Conservation (phyloP, 2,888 invertebrate species). For the Pardosa pseudoannulata region DNA sequence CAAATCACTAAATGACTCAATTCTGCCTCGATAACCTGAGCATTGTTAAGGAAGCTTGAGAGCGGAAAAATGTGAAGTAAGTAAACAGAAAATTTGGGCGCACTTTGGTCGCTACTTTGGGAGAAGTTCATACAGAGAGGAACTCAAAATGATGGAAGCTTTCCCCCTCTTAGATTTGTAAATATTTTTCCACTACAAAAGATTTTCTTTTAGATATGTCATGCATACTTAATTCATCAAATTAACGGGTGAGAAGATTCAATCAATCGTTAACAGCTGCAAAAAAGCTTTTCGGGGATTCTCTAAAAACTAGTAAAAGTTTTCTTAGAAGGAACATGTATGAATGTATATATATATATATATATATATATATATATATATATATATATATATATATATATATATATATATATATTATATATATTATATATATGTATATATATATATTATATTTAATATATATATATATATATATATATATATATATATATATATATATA, state of each 20-base stretch:
- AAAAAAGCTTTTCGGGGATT: neutral
- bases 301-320: neutral
- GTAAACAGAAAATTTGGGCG: slow-evolving; percentile 36
- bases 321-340: too few species aligned
- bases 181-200: too few species aligned
- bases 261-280: neutral
- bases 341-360: too few species aligned
- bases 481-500: too few species aligned
- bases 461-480: too few species aligned
- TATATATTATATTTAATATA: too few species aligned
- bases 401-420: too few species aligned
- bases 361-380: too few species aligned
- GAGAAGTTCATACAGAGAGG: neutral
- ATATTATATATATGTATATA: too few species aligned
- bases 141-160: neutral
- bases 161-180: too few species aligned
- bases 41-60: slow-evolving; percentile 44
- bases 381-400: too few species aligned
- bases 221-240: neutral
- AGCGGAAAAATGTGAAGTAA: slow-evolving; percentile 32
- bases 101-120: slow-evolving; percentile 43
- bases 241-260: neutral
- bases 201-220: neutral
- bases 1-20: slow-evolving; percentile 62
- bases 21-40: slow-evolving; percentile 53